These are phyloP conservation scores for Micromys minutus DNA, from an alignment of 2,113 vertebrate species.

Conservation along the genomic window DNA sequence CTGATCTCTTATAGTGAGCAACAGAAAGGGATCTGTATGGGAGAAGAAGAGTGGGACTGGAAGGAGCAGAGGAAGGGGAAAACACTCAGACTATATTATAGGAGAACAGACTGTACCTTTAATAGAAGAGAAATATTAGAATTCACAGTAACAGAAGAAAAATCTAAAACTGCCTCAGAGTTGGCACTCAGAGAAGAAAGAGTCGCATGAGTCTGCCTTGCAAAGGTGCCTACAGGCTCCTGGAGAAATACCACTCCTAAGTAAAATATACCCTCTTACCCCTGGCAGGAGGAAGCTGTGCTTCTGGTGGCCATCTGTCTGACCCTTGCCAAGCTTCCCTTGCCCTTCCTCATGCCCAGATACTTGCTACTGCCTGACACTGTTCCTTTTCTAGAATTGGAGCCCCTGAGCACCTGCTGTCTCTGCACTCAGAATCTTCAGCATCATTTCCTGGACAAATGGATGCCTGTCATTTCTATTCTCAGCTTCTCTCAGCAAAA, in stretches of 20 bases:
- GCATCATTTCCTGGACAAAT: too few species aligned
- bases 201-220: slow-evolving; percentile 20
- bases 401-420: too few species aligned
- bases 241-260: slow-evolving; percentile 23
- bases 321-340: background rate
- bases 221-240: background rate
- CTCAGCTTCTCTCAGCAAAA: background rate
- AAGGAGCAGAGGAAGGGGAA: background rate
- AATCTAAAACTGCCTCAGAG: background rate
- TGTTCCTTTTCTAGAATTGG: background rate
- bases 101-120: background rate
- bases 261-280: background rate
- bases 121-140: background rate
- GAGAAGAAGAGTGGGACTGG: background rate
- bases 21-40: background rate
- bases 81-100: background rate
- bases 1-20: background rate
- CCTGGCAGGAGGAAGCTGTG: background rate
- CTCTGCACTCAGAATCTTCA: background rate
- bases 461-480: background rate
- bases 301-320: background rate
- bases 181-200: background rate
- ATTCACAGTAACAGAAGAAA: background rate
- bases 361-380: background rate
- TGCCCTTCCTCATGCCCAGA: background rate